Conservation (phyloP, 2,113 vertebrate species). For the Cavia aperea region DNA sequence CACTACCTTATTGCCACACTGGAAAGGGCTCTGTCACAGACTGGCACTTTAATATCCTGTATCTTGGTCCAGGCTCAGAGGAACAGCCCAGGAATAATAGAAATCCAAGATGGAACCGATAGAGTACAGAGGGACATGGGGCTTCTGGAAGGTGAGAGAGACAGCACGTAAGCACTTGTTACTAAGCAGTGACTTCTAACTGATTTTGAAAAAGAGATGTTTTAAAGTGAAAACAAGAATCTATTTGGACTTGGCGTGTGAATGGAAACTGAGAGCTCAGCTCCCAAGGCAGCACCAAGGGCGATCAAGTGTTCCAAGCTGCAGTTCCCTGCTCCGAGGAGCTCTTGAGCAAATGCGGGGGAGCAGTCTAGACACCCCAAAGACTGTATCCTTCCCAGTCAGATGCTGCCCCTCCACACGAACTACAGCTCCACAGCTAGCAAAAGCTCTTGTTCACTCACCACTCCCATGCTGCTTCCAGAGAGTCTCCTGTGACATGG, state of each 20-base stretch:
- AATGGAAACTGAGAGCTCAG: not conserved
- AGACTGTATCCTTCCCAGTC: not conserved
- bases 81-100: not conserved
- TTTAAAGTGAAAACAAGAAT: not conserved
- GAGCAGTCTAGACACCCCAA: not conserved
- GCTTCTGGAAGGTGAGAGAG: not conserved
- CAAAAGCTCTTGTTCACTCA: not conserved
- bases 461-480: not conserved
- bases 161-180: not conserved
- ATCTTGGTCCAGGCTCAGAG: not conserved
- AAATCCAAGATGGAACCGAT: conserved; percentile 1
- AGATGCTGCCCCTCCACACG: fast-evolving
- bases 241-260: not conserved
- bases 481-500: not conserved
- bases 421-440: not conserved
- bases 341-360: not conserved
- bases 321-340: not conserved
- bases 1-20: not conserved
- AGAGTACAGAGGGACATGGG: not conserved
- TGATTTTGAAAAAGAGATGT: not conserved
- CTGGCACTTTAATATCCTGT: not conserved
- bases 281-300: fast-evolving
- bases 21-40: not conserved
- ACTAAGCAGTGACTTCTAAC: not conserved
- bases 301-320: not conserved